These are phyloP conservation scores for Gymnothorax javanicus DNA, from an alignment of 2,797 vertebrate species.

Conservation along the genomic window DNA sequence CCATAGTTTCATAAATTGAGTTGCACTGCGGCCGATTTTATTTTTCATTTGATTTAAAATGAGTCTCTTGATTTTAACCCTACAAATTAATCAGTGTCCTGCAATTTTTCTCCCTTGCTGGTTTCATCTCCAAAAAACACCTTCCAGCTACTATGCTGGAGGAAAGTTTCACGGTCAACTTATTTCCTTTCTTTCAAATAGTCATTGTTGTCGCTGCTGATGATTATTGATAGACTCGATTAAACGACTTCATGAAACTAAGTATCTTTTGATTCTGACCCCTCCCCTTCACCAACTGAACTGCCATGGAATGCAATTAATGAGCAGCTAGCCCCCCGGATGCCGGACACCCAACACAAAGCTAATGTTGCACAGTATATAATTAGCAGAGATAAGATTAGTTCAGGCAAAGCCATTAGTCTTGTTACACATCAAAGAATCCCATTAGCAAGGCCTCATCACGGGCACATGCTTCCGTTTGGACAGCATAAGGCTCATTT, in stretches of 20 bases:
- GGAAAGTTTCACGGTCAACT: not conserved
- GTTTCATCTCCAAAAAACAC: not conserved
- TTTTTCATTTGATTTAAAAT: not conserved
- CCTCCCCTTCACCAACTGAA: not conserved
- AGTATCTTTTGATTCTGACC: slow-evolving; percentile 2
- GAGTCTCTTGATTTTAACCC: not conserved
- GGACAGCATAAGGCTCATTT: slow-evolving; percentile 24
- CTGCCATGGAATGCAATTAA: slow-evolving; percentile 36
- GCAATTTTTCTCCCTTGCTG: not conserved
- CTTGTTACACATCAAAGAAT: slow-evolving; percentile 44
- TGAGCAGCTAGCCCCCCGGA: slow-evolving; percentile 23
- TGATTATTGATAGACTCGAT: not conserved
- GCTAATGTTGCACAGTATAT: slow-evolving; percentile 46
- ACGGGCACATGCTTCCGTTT: slow-evolving; percentile 24
- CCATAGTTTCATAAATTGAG: not conserved
- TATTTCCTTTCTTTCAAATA: too few relatives aligned
- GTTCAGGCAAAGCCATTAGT: slow-evolving; percentile 45
- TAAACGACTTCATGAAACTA: not conserved
- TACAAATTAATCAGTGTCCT: not conserved
- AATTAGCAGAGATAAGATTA: slow-evolving; percentile 41
- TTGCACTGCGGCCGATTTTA: not conserved
- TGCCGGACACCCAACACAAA: slow-evolving; percentile 38
- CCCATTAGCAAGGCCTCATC: slow-evolving; percentile 39
- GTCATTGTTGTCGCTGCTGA: not conserved
- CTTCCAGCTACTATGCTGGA: not conserved